These are phyloP conservation scores for Drosophila barbarae DNA, from an alignment of 2,888 invertebrate genomes.

Conservation along the genomic window DNA sequence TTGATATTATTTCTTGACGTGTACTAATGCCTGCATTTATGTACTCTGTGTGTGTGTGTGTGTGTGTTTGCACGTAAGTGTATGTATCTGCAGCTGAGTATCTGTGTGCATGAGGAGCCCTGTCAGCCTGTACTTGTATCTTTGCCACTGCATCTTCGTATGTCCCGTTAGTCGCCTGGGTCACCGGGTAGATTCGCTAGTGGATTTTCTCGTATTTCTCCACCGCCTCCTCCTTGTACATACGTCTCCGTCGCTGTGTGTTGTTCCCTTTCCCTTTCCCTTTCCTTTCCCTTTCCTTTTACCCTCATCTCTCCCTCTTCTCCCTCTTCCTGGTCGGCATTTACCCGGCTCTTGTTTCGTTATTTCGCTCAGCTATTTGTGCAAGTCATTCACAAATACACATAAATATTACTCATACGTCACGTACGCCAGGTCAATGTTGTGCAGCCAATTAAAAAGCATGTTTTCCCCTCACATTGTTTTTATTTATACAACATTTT, in stretches of 20 bases:
- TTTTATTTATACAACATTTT: constrained; percentile 32
- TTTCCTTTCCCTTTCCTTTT: not conserved
- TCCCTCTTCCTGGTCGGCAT: constrained; percentile 27
- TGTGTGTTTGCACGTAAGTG: constrained; percentile 13
- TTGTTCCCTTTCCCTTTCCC: constrained; percentile 2
- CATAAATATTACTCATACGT: constrained; percentile 37
- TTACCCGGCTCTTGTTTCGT: constrained; percentile 33
- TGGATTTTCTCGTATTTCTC: constrained; percentile 26
- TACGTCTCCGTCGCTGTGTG: constrained; percentile 1
- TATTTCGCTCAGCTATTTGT: constrained; percentile 35
- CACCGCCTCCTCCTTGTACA: not conserved
- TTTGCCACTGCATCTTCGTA: constrained; percentile 57
- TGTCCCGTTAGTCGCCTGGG: constrained; percentile 37
- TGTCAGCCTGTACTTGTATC: constrained; percentile 51
- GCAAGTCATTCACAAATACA: constrained; percentile 38
- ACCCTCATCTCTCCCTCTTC: not conserved
- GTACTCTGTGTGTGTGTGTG: constrained; percentile 4
- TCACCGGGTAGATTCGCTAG: constrained; percentile 41
- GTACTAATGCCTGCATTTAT: constrained; percentile 32
- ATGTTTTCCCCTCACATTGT: constrained; percentile 26
- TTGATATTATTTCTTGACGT: constrained; percentile 1
- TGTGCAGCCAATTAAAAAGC: constrained; percentile 28
- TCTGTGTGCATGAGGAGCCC: constrained; percentile 32
- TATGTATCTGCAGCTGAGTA: constrained; percentile 19
- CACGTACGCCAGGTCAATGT: constrained; percentile 38